Evolutionary conservation across 2,113 vertebrate species (phyloP).

Genomic region (Buteo buteo): DNA sequence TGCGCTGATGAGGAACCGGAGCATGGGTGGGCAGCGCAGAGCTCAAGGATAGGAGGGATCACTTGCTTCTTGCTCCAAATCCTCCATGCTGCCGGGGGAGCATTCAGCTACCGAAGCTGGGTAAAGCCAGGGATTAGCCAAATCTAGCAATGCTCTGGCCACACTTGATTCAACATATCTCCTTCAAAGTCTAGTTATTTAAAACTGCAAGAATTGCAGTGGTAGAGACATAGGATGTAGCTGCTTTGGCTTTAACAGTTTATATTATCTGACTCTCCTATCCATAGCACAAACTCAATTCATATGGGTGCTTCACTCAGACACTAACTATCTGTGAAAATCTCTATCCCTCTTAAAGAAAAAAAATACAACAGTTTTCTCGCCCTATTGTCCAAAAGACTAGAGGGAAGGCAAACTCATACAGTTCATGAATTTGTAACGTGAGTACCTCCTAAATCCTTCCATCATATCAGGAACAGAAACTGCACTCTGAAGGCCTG

Average conservation of each 20-base stretch:
- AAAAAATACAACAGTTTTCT: background rate
- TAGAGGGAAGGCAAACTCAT: background rate
- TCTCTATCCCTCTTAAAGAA: background rate
- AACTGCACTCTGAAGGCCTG: background rate
- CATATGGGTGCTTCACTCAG: background rate
- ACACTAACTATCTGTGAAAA: background rate
- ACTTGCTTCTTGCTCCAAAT: background rate
- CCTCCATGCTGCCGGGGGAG: fast-evolving
- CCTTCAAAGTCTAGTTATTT: background rate
- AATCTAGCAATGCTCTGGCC: background rate
- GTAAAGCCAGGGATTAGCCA: background rate
- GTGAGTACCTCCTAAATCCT: background rate
- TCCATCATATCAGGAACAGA: background rate
- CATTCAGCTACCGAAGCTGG: background rate
- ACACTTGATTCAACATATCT: background rate
- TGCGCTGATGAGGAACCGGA: fast-evolving
- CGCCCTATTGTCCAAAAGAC: background rate
- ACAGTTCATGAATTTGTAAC: background rate
- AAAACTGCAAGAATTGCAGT: background rate
- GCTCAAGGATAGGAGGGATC: background rate
- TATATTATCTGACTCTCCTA: background rate
- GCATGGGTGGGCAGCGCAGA: background rate
- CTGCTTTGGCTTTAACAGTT: background rate
- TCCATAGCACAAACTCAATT: background rate
- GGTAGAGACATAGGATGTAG: fast-evolving